These are phyloP conservation scores for Misgurnus anguillicaudatus DNA, from an alignment of 2,113 vertebrate genomes.

Conservation along the genomic window DNA sequence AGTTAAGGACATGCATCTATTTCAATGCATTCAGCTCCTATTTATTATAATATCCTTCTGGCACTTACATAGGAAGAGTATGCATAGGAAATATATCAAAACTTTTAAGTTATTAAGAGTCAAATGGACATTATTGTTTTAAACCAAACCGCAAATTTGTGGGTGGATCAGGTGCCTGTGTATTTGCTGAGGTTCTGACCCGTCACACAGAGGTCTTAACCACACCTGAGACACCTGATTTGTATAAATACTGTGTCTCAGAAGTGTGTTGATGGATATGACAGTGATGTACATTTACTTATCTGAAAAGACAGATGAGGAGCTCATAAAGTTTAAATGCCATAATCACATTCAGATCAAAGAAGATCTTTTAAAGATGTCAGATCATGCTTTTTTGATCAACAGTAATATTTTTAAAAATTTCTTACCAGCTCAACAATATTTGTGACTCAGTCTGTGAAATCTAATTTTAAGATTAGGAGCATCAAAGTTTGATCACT, in stretches of 20 bases:
- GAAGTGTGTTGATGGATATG: not conserved
- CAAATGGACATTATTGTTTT: not conserved
- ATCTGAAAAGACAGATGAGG: not conserved
- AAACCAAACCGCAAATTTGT: not conserved
- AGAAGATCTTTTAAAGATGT: too few species aligned
- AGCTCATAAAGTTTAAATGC: not conserved
- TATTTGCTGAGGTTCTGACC: slow-evolving; percentile 7
- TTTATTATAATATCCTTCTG: too few species aligned
- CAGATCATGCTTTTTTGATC: too few species aligned
- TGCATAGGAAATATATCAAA: too few species aligned
- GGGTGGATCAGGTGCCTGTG: slow-evolving; percentile 5
- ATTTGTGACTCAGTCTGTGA: too few species aligned
- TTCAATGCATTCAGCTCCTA: not conserved
- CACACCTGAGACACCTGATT: slow-evolving; percentile 1
- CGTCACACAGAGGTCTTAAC: not conserved
- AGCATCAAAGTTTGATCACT: too few species aligned
- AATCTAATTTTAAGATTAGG: too few species aligned
- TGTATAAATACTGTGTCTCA: not conserved
- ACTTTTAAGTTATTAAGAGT: too few species aligned
- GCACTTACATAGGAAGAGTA: too few species aligned
- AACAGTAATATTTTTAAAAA: too few species aligned
- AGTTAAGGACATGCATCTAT: not conserved
- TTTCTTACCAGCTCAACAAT: too few species aligned
- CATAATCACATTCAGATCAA: too few species aligned
- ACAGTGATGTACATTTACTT: not conserved